Evolutionary conservation across 2,797 vertebrate species (phyloP), one percentile per base, ranked within the genome.

Genomic region (Dryobates pubescens): DNA sequence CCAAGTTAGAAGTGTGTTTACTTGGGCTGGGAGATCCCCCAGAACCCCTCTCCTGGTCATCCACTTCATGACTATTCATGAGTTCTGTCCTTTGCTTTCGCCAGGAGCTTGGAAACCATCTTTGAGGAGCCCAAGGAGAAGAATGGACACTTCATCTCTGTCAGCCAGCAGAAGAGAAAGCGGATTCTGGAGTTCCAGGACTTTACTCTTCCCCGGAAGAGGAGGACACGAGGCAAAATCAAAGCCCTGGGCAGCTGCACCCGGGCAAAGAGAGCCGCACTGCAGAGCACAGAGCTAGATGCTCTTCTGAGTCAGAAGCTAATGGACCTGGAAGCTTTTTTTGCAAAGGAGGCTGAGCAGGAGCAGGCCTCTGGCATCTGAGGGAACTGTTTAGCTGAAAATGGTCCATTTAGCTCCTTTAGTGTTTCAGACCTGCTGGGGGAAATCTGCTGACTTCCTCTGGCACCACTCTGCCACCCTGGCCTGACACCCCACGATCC

Each of bases 101-200:
- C 63, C 96, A 99, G 99, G 96, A 98, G 98, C 94, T 97, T 99
- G 95, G 99, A 99, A 97, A 99, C 99, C 1, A 99, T 99, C 95
- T 99, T 99, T 62, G 99, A 99, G 96, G 99, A 99, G 95, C 99
- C 99, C 4, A 98, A 98, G 91, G 98, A 99, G 93, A 99, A 98
- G 78, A 98, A 99, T 8, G 99, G 99, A 8, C 96, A 94, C 1
- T 96, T 99, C 62, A 96, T 99, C 49, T 98, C 98, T 53, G 97
- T 99, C 93, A 99, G 99, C 59, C 98, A 99, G 77, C 99, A 99
- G 95, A 99, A 98, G 95, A 97, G 99, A 68, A 99, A 99, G 85
- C 97, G 99, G 29, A 97, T 99, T 71, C 97, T 99, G 3, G 99
- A 99, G 73, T 99, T 99, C 59, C 98, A 98, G 54, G 99, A 99